Evolutionary conservation across 2,113 vertebrate species (phyloP).

Genomic region (Psammodynastes pulverulentus): DNA sequence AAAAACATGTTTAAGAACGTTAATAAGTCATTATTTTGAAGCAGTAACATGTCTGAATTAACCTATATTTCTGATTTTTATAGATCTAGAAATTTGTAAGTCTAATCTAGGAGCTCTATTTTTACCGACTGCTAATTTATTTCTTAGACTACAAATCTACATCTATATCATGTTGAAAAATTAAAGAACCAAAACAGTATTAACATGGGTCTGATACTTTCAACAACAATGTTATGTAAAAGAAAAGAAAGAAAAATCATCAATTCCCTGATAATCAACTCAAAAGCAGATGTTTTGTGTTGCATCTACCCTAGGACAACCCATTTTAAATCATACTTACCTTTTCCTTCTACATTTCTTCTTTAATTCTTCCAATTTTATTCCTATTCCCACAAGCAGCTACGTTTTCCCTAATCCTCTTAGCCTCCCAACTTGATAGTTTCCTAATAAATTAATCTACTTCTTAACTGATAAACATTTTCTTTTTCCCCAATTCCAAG

Average conservation of each 20-base stretch:
- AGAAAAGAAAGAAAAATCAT: not conserved
- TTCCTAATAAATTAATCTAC: not conserved
- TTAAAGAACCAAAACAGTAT: not conserved
- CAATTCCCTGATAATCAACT: not conserved
- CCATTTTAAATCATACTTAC: not conserved
- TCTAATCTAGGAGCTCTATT: not conserved
- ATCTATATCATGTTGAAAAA: not conserved
- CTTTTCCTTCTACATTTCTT: not conserved
- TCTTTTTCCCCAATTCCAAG: not conserved
- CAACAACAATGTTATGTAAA: not conserved
- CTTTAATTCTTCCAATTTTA: not conserved
- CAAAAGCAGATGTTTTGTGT: not conserved
- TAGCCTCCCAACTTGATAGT: not conserved
- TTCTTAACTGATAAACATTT: not conserved
- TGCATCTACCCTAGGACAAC: not conserved
- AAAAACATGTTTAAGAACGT: not conserved
- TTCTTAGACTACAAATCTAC: not conserved
- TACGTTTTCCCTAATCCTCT: not conserved
- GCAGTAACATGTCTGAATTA: not conserved
- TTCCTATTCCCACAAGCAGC: not conserved
- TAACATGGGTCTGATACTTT: not conserved
- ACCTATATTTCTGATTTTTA: not conserved
- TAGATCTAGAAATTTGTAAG: not conserved
- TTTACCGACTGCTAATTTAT: not conserved
- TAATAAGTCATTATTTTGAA: not conserved